A percentile compares a stretch with the other conserved stretches of the same genome.
Evolutionary conservation across 2,888 invertebrate species (phyloP).

Genomic region (Drosophila setosimentum): DNA sequence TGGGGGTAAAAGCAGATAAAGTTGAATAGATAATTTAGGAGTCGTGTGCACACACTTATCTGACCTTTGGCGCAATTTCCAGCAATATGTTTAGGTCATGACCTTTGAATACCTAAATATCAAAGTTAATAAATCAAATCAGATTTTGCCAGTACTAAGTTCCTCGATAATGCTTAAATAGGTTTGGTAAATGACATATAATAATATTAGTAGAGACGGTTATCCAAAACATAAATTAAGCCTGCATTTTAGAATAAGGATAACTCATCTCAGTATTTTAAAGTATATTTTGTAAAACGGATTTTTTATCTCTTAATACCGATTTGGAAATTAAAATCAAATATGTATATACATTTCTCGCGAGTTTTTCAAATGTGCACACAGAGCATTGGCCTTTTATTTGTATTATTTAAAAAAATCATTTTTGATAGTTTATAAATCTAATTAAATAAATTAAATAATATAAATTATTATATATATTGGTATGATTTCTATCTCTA

Average conservation of each 20-base stretch:
- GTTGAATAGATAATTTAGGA: constrained; percentile 11
- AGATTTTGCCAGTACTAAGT: neutral
- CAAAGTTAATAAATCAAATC: constrained; percentile 1
- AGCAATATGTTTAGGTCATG: constrained; percentile 6
- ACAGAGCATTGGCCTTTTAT: neutral
- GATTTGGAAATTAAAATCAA: neutral
- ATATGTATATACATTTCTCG: neutral
- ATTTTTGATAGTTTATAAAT: neutral
- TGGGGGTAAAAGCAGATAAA: neutral
- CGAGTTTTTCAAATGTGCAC: neutral
- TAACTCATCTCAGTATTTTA: neutral
- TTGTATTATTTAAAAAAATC: neutral
- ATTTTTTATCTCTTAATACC: neutral
- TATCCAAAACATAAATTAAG: neutral
- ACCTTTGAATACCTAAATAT: constrained; percentile 14
- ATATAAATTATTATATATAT: neutral
- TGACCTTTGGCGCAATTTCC: constrained; percentile 20
- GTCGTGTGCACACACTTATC: neutral
- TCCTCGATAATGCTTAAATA: neutral
- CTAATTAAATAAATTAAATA: too few species aligned
- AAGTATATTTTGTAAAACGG: neutral
- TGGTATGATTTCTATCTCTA: neutral
- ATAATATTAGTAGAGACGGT: neutral
- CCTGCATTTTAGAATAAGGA: neutral
- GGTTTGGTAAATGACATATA: neutral